Evolutionary conservation across 2,113 vertebrate species (phyloP), one percentile per base, ranked within the genome.

Genomic region (Condylura cristata): DNA sequence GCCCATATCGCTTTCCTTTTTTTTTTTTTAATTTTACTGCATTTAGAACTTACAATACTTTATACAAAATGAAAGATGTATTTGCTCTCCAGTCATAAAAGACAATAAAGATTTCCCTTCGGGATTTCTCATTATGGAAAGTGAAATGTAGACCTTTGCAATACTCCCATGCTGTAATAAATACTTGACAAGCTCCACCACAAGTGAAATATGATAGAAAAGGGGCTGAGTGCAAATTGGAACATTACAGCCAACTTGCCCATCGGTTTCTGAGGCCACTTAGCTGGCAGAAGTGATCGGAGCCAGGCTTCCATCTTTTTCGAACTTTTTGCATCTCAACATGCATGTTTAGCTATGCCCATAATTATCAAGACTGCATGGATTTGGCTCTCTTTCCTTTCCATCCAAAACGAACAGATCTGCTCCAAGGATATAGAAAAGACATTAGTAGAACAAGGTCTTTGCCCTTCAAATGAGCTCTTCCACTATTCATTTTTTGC

Each of bases 1-100:
- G 66, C 32, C 26, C 71, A n/a, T 6, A 90, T 82, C 26, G 81
- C 71, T 63, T 32, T 14, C 24, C 28, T 8, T 16, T 44, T 75
- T 48, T 83, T 83, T 16, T 86, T 66, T 91, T 60, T 41, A 24
- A 65, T 95, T 94, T 87, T 0, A 51, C 76, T 92, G 56, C 37
- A 71, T 84, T 96, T 71, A 94, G 30, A 48, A 94, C 68, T 94
- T 61, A 61, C 91, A 71, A 80, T 51, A 81, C 32, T 86, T 95
- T 68, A 68, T 80, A 88, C 65, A 95, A 58, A 92, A 61, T 81
- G 44, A 94, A 97, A 95, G 86, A 93, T 17, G 84, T 93, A 66
- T 78, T 78, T 9, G 2, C 46, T 97, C 92, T 95, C 39, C 66
- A 82, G 76, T 53, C 72, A 93, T 89, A 8, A 1, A 94, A 94